A percentile compares a stretch with the other conserved stretches of the same genome.
Evolutionary conservation across 2,888 invertebrate genomes (phyloP).

Genomic region (Trissonchulus sp.): DNA sequence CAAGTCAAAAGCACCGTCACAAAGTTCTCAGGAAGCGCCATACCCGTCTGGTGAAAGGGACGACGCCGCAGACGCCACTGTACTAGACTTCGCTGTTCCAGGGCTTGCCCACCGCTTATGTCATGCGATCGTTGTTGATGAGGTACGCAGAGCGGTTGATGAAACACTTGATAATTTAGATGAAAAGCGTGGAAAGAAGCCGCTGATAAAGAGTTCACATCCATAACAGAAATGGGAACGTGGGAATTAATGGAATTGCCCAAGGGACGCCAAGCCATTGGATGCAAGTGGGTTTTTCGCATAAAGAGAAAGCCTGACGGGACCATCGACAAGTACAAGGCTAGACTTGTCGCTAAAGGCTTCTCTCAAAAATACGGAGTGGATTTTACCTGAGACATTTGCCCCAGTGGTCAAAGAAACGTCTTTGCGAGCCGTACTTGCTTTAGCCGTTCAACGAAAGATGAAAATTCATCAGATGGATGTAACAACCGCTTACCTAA

Average conservation of each 20-base stretch:
- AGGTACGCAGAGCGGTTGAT: not conserved
- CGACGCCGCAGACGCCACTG: not conserved
- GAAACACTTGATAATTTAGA: slow-evolving; percentile 30
- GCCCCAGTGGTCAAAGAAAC: slow-evolving; percentile 36
- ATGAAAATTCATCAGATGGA: slow-evolving; percentile 39
- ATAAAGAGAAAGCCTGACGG: slow-evolving; percentile 32
- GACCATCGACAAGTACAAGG: slow-evolving; percentile 37
- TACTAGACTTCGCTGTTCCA: not conserved
- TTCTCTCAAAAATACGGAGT: slow-evolving; percentile 37
- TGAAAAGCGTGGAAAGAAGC: slow-evolving; percentile 34
- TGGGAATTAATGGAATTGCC: slow-evolving; percentile 37
- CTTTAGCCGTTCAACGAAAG: slow-evolving; percentile 32
- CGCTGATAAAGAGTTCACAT: slow-evolving; percentile 30
- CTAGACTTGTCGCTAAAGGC: slow-evolving; percentile 39
- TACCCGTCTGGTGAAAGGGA: not conserved
- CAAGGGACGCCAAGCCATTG: slow-evolving; percentile 33
- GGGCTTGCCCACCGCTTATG: not conserved
- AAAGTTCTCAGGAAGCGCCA: not conserved
- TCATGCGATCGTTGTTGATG: not conserved
- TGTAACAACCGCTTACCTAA: slow-evolving; percentile 39
- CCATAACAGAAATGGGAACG: slow-evolving; percentile 36
- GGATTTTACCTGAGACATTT: slow-evolving; percentile 41
- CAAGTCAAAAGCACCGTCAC: not conserved
- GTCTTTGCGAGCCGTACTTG: slow-evolving; percentile 37
- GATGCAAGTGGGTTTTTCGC: slow-evolving; percentile 40